phyloP scores from a whole-genome alignment of 2,888 invertebrate species.

The Tolmerus cingulatus region DNA sequence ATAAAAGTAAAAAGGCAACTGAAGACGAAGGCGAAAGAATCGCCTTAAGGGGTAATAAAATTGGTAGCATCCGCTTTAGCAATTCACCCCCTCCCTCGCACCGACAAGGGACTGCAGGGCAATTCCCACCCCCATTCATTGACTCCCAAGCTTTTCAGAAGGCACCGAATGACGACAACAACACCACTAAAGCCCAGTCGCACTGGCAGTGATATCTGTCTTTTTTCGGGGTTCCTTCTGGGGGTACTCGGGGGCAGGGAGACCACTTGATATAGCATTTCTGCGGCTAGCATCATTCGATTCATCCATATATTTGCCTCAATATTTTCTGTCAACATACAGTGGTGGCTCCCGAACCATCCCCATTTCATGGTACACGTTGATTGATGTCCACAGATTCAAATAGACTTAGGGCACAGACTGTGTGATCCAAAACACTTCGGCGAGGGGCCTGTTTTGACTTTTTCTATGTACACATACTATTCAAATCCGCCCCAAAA shows the following conservation, averaged over 20 bases:
- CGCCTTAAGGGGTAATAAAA: conserved; percentile 43
- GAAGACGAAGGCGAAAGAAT: conserved; percentile 32
- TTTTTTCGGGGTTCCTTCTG: neutral
- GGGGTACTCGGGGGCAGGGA: neutral
- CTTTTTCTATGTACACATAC: neutral
- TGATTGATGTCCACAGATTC: conserved; percentile 42
- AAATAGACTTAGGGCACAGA: conserved; percentile 19
- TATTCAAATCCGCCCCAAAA: neutral
- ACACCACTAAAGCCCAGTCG: neutral
- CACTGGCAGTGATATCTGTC: neutral
- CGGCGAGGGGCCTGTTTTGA: conserved; percentile 13
- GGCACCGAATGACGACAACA: neutral
- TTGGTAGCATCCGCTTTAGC: conserved; percentile 30
- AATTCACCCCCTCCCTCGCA: neutral
- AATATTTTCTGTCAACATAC: conserved; percentile 22
- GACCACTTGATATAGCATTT: conserved; percentile 22
- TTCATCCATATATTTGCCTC: conserved; percentile 16
- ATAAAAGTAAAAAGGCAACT: neutral
- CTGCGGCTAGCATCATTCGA: conserved; percentile 33
- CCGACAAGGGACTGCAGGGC: neutral
- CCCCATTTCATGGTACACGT: neutral
- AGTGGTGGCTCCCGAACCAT: neutral
- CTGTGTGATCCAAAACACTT: conserved; percentile 29
- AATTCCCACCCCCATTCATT: neutral
- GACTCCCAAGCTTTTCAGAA: neutral